Conservation (phyloP, 2,113 vertebrate species). For the Halcyon senegalensis region DNA sequence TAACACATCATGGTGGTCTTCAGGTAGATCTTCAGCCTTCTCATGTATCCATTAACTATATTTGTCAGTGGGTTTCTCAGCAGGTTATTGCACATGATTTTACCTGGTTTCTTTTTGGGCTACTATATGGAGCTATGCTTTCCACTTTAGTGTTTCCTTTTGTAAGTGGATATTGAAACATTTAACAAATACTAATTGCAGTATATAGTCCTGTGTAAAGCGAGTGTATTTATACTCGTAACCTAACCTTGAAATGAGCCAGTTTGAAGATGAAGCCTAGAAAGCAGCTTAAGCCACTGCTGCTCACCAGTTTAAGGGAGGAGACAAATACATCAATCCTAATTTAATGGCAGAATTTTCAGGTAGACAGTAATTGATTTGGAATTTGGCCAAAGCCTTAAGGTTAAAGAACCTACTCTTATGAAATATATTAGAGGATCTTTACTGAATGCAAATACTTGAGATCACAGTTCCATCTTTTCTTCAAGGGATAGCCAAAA, state of each 20-base stretch:
- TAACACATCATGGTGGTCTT: accelerated
- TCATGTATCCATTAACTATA: neutral
- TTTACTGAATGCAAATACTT: neutral
- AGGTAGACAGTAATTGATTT: conserved; percentile 41
- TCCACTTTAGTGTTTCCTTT: neutral
- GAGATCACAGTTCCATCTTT: neutral
- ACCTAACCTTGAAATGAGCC: neutral
- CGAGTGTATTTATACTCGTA: neutral
- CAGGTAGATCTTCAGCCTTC: neutral
- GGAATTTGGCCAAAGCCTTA: conserved; percentile 37
- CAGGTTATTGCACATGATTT: neutral
- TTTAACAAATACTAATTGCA: neutral
- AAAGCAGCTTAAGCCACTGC: neutral
- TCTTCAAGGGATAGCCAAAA: neutral
- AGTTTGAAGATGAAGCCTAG: neutral
- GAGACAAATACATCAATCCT: neutral
- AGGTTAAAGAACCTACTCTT: neutral
- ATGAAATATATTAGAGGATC: neutral
- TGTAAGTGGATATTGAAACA: neutral
- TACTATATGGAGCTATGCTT: neutral
- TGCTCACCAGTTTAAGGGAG: neutral
- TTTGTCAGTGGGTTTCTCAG: neutral
- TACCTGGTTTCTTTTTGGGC: neutral
- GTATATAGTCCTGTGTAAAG: neutral
- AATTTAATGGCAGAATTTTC: conserved; percentile 19